phyloP scores from a whole-genome alignment of 2,113 vertebrate genomes.

The Semicossyphus pulcher region DNA sequence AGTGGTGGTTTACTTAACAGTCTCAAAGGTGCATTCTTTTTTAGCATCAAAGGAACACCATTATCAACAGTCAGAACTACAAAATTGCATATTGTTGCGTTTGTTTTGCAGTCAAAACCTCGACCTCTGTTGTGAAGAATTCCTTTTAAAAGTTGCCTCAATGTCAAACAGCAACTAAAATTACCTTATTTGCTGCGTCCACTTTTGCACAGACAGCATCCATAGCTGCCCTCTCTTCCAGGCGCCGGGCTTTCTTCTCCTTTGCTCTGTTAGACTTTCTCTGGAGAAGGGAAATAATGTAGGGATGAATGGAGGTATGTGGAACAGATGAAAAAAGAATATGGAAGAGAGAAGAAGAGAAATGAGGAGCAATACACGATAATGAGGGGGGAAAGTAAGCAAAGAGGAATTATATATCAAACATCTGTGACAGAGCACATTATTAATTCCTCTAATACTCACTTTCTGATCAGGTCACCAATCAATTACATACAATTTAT shows the following conservation, averaged over 20 bases:
- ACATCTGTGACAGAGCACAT: neutral
- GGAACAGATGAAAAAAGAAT: neutral
- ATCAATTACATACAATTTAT: neutral
- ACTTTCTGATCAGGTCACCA: neutral
- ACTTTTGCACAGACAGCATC: conserved; percentile 94
- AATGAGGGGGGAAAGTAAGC: neutral
- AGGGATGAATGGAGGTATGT: neutral
- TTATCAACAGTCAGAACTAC: conserved; percentile 11
- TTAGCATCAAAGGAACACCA: neutral
- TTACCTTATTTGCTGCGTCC: conserved; percentile 94
- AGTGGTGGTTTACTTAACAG: conserved; percentile 8
- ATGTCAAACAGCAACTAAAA: neutral
- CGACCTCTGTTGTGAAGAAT: neutral
- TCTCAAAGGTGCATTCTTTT: conserved; percentile 15
- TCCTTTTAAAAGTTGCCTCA: too few species aligned
- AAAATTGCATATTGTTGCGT: neutral
- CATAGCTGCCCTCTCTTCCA: conserved; percentile 94
- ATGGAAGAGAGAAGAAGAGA: neutral
- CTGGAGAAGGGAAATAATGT: conserved; percentile 71
- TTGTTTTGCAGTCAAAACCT: neutral
- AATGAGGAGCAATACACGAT: neutral
- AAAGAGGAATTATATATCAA: neutral
- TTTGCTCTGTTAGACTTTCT: conserved; percentile 94
- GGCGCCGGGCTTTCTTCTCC: conserved; percentile 93
- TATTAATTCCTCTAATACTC: neutral